Percentiles rank a stretch among this genome's conserved stretches.
These are phyloP conservation scores for Bolinopsis microptera DNA, from an alignment of 37 sponge, comb jelly and placozoan species.

Conservation along the genomic window DNA sequence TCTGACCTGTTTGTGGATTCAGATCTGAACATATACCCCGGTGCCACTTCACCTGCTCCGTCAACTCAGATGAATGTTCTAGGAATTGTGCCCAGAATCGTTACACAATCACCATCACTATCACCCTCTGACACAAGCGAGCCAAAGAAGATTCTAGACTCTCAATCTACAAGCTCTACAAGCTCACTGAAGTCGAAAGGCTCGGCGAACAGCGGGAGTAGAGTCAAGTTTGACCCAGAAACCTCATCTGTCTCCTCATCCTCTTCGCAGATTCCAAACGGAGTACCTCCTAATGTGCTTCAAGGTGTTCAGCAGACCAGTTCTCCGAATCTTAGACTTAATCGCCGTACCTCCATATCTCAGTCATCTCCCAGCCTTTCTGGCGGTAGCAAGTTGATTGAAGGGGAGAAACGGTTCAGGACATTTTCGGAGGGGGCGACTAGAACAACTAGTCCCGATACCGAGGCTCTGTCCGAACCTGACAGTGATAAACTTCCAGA, in stretches of 20 bases:
- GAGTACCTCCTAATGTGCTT: neutral
- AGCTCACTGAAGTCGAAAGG: slow-evolving; percentile 5
- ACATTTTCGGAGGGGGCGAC: neutral
- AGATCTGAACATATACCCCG: neutral
- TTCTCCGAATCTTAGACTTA: neutral
- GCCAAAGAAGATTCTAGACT: no score
- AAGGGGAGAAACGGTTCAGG: neutral
- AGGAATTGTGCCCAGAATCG: neutral
- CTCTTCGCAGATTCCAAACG: neutral
- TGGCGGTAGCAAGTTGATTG: neutral
- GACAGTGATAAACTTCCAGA: neutral
- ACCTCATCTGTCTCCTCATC: neutral
- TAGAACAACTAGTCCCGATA: neutral
- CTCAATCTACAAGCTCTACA: neutral
- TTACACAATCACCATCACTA: neutral
- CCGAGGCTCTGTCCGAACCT: neutral
- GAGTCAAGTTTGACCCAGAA: neutral
- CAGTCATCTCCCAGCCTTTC: neutral
- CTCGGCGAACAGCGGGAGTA: slow-evolving; percentile 13
- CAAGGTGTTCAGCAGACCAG: neutral
- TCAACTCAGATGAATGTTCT: neutral
- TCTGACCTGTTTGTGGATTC: neutral
- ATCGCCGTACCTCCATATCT: neutral
- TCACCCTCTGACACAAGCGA: neutral
- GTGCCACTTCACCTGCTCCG: neutral